Conservation (phyloP, 2,888 invertebrate genomes). For the Heteromyza rotundicornis region DNA sequence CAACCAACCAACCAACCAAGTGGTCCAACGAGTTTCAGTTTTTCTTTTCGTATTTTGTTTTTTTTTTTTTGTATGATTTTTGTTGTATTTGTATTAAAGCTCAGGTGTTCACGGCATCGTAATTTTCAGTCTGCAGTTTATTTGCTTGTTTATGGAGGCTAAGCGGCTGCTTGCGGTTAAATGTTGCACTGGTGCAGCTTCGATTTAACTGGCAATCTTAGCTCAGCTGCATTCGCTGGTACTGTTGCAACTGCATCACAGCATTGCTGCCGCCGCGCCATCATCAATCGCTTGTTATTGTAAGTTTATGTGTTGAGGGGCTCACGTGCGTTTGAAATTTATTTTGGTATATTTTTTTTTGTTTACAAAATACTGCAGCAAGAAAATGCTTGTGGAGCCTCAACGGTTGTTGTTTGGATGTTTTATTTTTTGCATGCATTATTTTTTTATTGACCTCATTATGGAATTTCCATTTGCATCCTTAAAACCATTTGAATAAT, state of each 20-base stretch:
- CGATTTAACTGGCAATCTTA: neutral
- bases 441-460: no score
- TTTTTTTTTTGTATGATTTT: no score
- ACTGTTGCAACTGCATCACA: neutral
- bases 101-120: conserved; percentile 4
- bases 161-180: neutral
- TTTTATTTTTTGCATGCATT: no score
- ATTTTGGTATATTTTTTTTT: neutral
- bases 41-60: no score
- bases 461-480: no score
- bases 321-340: conserved; percentile 8
- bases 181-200: neutral
- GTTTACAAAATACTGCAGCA: neutral
- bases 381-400: neutral
- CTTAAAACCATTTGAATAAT: no score
- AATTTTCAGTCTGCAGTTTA: neutral
- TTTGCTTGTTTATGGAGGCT: conserved; percentile 1
- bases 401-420: conserved; percentile 3
- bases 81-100: no score
- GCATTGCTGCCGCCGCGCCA: neutral
- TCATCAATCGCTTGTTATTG: neutral
- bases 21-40: conserved; percentile 6
- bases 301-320: neutral
- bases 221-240: neutral
- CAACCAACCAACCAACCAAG: neutral